These are phyloP conservation scores for Tinea pellionella DNA, from an alignment of 2,888 invertebrate genomes.

Conservation along the genomic window DNA sequence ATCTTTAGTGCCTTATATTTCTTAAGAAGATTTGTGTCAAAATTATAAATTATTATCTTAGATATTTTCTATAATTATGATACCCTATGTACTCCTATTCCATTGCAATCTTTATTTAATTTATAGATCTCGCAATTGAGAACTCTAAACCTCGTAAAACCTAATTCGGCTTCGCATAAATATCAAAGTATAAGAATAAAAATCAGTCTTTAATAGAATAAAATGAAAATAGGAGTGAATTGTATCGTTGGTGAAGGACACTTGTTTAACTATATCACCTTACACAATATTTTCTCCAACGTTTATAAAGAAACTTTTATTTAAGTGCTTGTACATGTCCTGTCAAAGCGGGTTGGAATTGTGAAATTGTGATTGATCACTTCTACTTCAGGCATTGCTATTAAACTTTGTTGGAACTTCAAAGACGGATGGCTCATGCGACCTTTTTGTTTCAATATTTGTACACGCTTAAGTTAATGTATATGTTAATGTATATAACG, in stretches of 20 bases:
- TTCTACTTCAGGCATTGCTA: neutral
- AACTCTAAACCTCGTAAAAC: no score
- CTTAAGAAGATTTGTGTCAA: no score
- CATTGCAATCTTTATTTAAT: no score
- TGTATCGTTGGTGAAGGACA: neutral
- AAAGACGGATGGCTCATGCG: neutral
- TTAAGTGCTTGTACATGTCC: conserved; percentile 11
- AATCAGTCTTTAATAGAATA: no score
- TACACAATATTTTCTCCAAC: neutral
- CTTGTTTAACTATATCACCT: neutral
- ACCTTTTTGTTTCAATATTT: neutral
- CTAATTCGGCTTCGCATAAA: no score
- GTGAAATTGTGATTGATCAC: conserved; percentile 13
- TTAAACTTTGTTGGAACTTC: neutral
- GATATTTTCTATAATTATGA: no score
- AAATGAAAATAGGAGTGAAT: neutral
- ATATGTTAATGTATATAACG: neutral
- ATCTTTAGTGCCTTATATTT: no score
- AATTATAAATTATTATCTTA: no score
- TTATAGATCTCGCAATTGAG: no score
- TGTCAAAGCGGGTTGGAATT: conserved; percentile 5
- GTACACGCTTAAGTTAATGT: neutral
- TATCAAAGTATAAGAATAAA: no score
- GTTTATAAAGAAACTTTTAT: conserved; percentile 8
- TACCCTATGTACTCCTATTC: no score